Base-by-base conservation (phyloP, 2,113 vertebrate species). In the Etheostoma spectabile region DNA sequence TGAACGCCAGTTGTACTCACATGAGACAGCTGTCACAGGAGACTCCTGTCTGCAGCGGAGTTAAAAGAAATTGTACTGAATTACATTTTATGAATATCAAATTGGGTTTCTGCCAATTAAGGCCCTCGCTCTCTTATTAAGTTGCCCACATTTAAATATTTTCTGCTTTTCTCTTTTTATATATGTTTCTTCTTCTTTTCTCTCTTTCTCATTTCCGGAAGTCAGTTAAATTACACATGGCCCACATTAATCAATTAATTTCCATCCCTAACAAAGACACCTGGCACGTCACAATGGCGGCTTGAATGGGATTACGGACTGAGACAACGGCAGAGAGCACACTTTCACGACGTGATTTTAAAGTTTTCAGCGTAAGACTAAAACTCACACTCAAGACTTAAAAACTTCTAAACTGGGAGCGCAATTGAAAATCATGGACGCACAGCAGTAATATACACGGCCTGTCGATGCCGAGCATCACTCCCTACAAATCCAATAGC, bases 401-500 rank as follows among this genome's bases (percentile, higher is more conserved):
- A 5, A 22, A 10, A 15, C 12, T 18, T 5, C 49, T 19, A 18
- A 49, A 27, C 22, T 19, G 15, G 12, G 61, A 63, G 21, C 15
- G n/a, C 64, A 67, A 27, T 14, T 66, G 8, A 51, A 19, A 1
- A 51, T 52, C 1, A 16, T 52, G 46, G 16, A 5, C 30, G 51
- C 6, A 27, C n/a, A 64, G 30, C 12, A 21, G 53, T 51, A 6
- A 65, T 55, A 48, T 30, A 65, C 67, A 42, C 24, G 53, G 69
- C 38, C 73, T 65, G 70, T 85, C 65, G 71, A 62, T 71, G 83
- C 55, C 64, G 53, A 75, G 65, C 69, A 66, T 21, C 16, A 22
- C 74, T 57, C 27, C 24, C 83, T 65, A 48, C 65, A 89, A 92
- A 93, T 86, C 80, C 76, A 62, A 87, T 90, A 76, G 74, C 78